phyloP scores from a whole-genome alignment of 2,797 vertebrate genomes.

The Scolopax bukidnonensis region DNA sequence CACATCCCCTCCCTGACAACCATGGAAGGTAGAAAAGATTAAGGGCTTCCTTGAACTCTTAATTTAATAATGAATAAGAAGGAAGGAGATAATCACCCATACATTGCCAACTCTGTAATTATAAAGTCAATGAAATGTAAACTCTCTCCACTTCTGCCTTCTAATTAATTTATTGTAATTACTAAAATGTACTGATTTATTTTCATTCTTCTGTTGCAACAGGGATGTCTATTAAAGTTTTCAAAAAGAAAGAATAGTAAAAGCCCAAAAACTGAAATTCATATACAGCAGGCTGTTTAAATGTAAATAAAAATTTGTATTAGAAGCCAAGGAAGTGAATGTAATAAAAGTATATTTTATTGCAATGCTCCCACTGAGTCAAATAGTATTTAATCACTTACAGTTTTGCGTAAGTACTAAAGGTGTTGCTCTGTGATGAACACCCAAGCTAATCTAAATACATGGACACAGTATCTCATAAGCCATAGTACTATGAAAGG shows the following conservation, averaged over 20 bases:
- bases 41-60: not conserved
- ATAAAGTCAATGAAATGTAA: slow-evolving; percentile 53
- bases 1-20: not conserved
- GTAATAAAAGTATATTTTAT: not conserved
- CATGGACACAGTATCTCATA: not conserved
- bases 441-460: not conserved
- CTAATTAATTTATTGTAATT: slow-evolving; percentile 47
- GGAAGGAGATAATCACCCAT: slow-evolving; percentile 12
- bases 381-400: not conserved
- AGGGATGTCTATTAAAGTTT: not conserved
- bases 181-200: not conserved
- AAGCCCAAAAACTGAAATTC: not conserved
- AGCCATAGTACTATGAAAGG: not conserved
- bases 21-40: not conserved
- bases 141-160: slow-evolving; percentile 8
- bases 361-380: not conserved
- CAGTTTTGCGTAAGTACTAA: not conserved
- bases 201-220: not conserved
- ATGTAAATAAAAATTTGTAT: not conserved
- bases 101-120: slow-evolving; percentile 37
- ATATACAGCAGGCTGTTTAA: not conserved
- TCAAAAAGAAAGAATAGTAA: not conserved
- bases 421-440: not conserved
- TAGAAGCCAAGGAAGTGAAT: not conserved
- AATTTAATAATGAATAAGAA: slow-evolving; percentile 10